A percentile compares a stretch with the other conserved stretches of the same genome.
These are phyloP conservation scores for Erebia aethiops DNA, from an alignment of 2,888 invertebrate species.

Conservation along the genomic window DNA sequence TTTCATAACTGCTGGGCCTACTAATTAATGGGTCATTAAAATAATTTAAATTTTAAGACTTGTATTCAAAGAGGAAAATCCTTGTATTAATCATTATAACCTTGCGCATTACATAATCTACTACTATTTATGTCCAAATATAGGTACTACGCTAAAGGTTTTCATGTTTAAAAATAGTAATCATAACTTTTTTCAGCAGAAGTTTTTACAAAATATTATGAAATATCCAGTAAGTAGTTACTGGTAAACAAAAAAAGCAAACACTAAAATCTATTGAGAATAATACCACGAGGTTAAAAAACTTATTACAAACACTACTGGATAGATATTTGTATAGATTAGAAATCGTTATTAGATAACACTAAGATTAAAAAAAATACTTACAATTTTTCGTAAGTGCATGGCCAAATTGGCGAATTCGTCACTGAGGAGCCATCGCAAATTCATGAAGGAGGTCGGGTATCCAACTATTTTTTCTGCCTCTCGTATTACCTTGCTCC, in stretches of 20 bases:
- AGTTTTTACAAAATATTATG: slow-evolving; percentile 5
- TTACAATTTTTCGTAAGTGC: slow-evolving; percentile 80
- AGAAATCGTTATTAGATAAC: slow-evolving; percentile 18
- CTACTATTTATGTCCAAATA: background rate
- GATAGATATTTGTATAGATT: slow-evolving; percentile 38
- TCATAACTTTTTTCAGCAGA: background rate
- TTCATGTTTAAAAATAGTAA: background rate
- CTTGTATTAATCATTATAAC: background rate
- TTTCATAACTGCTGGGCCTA: background rate
- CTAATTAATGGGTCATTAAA: background rate
- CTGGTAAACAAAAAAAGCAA: background rate
- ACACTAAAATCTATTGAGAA: background rate
- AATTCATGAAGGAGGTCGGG: slow-evolving; percentile 84
- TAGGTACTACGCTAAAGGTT: background rate
- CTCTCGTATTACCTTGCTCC: slow-evolving; percentile 76
- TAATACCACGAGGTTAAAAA: background rate
- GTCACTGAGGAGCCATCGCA: slow-evolving; percentile 84
- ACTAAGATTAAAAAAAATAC: slow-evolving; percentile 45
- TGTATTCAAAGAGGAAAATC: background rate
- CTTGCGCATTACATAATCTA: background rate
- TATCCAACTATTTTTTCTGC: slow-evolving; percentile 81
- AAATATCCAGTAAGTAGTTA: background rate
- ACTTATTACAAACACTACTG: background rate
- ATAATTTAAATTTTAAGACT: background rate
- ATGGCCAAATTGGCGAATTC: slow-evolving; percentile 84